A percentile compares a stretch with the other conserved stretches of the same genome.
Evolutionary conservation across 2,888 invertebrate species (phyloP).

Genomic region (Acronicta leporina): DNA sequence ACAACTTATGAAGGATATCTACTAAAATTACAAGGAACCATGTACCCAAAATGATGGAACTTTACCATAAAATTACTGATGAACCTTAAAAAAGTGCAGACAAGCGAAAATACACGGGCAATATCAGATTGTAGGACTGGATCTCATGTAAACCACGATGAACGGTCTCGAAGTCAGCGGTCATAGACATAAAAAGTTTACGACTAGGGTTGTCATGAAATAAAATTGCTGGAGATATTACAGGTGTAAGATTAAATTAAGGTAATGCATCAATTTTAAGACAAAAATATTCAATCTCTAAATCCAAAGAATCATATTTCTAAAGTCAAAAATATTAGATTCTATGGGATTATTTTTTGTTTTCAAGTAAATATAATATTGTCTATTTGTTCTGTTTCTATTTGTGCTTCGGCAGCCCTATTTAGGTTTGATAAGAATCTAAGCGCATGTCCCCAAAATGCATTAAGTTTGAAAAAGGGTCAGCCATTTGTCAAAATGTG

Average conservation of each 20-base stretch:
- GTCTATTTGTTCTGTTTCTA: background rate
- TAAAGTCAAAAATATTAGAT: too few species aligned
- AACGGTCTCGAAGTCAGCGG: constrained; percentile 46
- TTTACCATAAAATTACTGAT: background rate
- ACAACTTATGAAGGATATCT: too few species aligned
- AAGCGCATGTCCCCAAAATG: constrained; percentile 73
- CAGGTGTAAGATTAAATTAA: constrained; percentile 27
- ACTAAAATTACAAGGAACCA: too few species aligned
- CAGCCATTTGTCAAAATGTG: constrained; percentile 86
- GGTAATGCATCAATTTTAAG: constrained; percentile 23
- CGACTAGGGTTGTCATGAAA: constrained; percentile 50
- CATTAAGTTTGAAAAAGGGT: constrained; percentile 80
- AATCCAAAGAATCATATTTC: too few species aligned
- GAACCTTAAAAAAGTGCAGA: constrained; percentile 14
- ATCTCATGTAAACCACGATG: constrained; percentile 42
- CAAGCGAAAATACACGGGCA: constrained; percentile 34
- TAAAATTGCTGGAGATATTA: constrained; percentile 38
- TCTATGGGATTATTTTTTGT: constrained; percentile 4
- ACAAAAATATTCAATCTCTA: constrained; percentile 17
- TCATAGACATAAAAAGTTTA: constrained; percentile 54
- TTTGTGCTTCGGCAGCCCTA: constrained; percentile 43
- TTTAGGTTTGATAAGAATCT: constrained; percentile 68
- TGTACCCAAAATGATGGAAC: background rate
- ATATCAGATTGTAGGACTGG: constrained; percentile 36
- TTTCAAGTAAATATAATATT: background rate